Conservation (phyloP, 2,888 invertebrate genomes). For the Eulithis prunata region DNA sequence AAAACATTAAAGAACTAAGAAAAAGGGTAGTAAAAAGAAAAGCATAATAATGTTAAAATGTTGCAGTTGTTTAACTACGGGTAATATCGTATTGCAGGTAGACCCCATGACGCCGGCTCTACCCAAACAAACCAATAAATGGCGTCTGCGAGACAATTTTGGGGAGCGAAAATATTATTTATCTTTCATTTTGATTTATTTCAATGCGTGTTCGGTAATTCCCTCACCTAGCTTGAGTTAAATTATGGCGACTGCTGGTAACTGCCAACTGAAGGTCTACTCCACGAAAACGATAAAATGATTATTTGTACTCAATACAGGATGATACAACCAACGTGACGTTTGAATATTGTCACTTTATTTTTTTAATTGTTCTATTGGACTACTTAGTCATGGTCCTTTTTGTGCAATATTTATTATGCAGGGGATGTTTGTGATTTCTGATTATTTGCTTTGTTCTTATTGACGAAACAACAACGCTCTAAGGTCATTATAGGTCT, state of each 20-base stretch:
- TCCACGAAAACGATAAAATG: no score
- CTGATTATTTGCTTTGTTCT: no score
- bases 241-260: slow-evolving; percentile 25
- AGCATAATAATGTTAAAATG: slow-evolving; percentile 53
- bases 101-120: slow-evolving; percentile 60
- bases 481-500: no score
- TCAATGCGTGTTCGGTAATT: slow-evolving; percentile 43
- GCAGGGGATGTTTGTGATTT: no score
- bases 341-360: no score
- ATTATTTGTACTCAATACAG: no score
- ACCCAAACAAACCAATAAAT: slow-evolving; percentile 76
- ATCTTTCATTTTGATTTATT: slow-evolving; percentile 61
- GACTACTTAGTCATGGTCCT: no score
- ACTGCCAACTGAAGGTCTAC: no score
- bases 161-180: slow-evolving; percentile 67
- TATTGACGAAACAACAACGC: no score
- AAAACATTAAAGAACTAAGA: slow-evolving; percentile 32
- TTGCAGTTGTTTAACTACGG: slow-evolving; percentile 48
- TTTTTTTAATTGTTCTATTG: no score
- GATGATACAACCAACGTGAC: no score
- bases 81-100: slow-evolving; percentile 56
- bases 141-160: slow-evolving; percentile 66
- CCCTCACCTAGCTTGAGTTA: slow-evolving; percentile 41
- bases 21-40: slow-evolving; percentile 46
- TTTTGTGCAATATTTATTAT: no score